These are phyloP conservation scores for Artemisiospiza belli DNA, from an alignment of 2,113 vertebrate genomes.

Conservation along the genomic window DNA sequence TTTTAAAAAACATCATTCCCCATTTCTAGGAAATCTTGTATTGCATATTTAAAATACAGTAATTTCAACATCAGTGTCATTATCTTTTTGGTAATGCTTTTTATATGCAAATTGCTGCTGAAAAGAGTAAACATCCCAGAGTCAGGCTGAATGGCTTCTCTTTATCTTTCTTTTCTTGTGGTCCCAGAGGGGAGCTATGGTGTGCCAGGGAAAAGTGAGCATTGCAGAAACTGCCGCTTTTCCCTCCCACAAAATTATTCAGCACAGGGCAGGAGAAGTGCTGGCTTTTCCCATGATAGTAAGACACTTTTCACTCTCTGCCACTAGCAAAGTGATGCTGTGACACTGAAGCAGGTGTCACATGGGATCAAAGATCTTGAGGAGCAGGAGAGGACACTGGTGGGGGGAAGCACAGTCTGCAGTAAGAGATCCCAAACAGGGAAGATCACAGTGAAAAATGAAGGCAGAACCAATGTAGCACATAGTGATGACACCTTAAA, in stretches of 20 bases:
- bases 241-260: background rate
- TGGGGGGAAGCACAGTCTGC: background rate
- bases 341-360: background rate
- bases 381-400: background rate
- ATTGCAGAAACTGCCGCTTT: background rate
- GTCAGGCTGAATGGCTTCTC: background rate
- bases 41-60: background rate
- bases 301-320: background rate
- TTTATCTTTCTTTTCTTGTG: background rate
- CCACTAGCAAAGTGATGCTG: background rate
- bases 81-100: background rate
- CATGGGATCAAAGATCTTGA: background rate
- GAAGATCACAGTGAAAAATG: background rate
- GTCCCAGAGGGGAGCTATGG: background rate
- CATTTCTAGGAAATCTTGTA: background rate
- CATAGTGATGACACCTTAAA: background rate
- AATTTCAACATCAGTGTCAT: background rate
- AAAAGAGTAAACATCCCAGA: background rate
- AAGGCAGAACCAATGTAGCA: background rate
- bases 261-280: background rate
- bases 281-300: background rate
- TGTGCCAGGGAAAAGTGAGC: background rate
- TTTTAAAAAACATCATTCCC: background rate
- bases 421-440: background rate
- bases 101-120: background rate